phyloP scores from a whole-genome alignment of 2,113 vertebrate species.

The Coryphaenoides rupestris region DNA sequence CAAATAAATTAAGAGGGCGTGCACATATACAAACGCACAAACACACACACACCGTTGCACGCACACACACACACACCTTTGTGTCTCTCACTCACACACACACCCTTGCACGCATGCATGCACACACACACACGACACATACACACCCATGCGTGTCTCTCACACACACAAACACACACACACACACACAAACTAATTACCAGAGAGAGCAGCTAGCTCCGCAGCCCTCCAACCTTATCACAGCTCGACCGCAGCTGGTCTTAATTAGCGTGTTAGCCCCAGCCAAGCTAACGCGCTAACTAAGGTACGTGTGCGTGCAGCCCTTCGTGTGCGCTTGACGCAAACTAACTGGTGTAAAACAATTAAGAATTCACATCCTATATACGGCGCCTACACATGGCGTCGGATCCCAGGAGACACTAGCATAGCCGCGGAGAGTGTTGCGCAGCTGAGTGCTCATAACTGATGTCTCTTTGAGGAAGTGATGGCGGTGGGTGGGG shows the following conservation, averaged over 20 bases:
- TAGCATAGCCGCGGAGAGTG: no score
- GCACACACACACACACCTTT: no score
- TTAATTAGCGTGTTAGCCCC: conserved; percentile 37
- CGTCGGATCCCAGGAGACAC: conserved; percentile 7
- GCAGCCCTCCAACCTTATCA: conserved; percentile 30
- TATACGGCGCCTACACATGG: not conserved
- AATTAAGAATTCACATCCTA: not conserved
- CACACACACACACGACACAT: conserved; percentile 11
- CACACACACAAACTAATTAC: conserved; percentile 13
- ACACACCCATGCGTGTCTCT: not conserved
- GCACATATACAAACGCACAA: not conserved
- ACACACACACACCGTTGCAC: no score
- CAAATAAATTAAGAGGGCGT: not conserved
- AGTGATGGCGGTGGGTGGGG: no score
- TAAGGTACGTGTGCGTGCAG: not conserved
- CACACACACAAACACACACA: conserved; percentile 2
- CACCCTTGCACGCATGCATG: not conserved
- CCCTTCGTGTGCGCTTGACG: not conserved
- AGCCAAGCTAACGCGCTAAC: no score
- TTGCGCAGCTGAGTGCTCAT: no score
- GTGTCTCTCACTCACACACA: no score
- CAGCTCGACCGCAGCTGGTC: conserved; percentile 38
- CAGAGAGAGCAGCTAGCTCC: conserved; percentile 21
- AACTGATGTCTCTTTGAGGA: no score
- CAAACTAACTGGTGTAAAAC: not conserved